Evolutionary conservation across 2,113 vertebrate genomes (phyloP).

Genomic region (Accipiter virgatus): DNA sequence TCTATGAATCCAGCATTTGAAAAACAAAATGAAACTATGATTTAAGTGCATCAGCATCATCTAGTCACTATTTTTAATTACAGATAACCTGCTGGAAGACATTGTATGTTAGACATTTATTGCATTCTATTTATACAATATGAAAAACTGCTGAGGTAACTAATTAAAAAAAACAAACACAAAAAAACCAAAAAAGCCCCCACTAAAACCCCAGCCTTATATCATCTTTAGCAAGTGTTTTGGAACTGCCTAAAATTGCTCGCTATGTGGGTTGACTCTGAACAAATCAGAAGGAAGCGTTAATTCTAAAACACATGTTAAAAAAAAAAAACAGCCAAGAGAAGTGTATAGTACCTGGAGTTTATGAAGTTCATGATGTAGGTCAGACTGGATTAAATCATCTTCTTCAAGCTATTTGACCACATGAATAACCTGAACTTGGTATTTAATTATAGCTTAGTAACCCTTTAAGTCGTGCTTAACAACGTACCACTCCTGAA

Average conservation of each 20-base stretch:
- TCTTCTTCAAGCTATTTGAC: background rate
- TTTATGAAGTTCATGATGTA: background rate
- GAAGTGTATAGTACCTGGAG: background rate
- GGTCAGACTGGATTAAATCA: background rate
- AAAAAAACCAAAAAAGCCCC: background rate
- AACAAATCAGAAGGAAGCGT: background rate
- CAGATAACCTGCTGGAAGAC: background rate
- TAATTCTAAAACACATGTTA: background rate
- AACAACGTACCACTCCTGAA: background rate
- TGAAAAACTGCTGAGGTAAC: background rate
- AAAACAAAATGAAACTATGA: background rate
- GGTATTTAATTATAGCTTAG: background rate
- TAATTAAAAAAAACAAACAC: background rate
- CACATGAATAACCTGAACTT: background rate
- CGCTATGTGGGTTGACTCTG: background rate
- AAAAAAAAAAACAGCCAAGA: background rate
- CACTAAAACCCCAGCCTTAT: background rate
- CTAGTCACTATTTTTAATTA: background rate
- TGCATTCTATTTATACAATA: background rate
- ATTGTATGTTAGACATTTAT: background rate
- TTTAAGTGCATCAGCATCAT: background rate
- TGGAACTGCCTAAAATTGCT: background rate
- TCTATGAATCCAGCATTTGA: background rate
- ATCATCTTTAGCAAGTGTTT: background rate
- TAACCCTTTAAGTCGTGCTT: background rate